These are phyloP conservation scores for Spinus pinus DNA, from an alignment of 2,797 vertebrate species.

Conservation along the genomic window DNA sequence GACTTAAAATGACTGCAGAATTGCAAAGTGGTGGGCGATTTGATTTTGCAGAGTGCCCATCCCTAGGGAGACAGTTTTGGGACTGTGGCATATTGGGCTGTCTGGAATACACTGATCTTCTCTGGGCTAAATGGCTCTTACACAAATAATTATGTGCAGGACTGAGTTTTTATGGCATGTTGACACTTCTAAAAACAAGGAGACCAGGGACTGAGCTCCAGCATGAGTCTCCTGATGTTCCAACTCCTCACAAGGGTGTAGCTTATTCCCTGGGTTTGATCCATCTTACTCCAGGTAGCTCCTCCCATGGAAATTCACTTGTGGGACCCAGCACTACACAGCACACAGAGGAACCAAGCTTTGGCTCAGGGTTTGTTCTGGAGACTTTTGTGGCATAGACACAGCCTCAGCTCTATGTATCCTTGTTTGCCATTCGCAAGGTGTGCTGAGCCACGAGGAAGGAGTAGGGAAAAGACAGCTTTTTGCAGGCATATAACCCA, in stretches of 20 bases:
- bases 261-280: not conserved
- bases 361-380: not conserved
- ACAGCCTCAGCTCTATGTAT: rapidly evolving
- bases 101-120: not conserved
- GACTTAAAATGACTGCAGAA: not conserved
- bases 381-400: not conserved
- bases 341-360: not conserved
- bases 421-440: not conserved
- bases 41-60: not conserved
- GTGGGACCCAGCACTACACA: not conserved
- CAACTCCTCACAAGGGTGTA: rapidly evolving
- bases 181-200: not conserved
- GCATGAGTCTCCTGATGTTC: not conserved
- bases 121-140: not conserved
- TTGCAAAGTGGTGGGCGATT: not conserved
- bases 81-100: not conserved
- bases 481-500: not conserved
- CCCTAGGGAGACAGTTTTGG: not conserved
- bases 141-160: not conserved
- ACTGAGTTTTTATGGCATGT: not conserved
- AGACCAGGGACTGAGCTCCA: not conserved
- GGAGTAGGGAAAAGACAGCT: not conserved
- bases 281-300: not conserved
- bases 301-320: not conserved
- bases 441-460: rapidly evolving